Percentiles rank a stretch among this genome's conserved stretches.
phyloP scores from a whole-genome alignment of 2,888 invertebrate genomes.

The Copidosoma aretas region DNA sequence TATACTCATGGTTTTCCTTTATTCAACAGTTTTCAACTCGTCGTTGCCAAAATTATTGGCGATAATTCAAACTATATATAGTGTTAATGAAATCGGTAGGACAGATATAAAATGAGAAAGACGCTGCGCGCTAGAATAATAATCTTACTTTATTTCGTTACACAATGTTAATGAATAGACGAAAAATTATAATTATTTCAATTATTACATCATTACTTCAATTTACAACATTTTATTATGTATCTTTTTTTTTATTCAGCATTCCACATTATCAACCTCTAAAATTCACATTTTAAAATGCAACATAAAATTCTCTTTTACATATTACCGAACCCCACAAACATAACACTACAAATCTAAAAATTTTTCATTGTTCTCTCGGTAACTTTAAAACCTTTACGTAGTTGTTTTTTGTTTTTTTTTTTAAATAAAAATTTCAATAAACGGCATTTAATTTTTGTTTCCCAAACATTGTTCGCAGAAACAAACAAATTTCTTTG shows the following conservation, averaged over 20 bases:
- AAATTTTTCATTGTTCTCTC: constrained; percentile 52
- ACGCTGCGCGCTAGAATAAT: constrained; percentile 53
- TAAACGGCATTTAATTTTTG: too few relatives aligned
- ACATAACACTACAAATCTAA: constrained; percentile 52
- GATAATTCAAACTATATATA: too few relatives aligned
- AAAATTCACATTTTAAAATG: constrained; percentile 51
- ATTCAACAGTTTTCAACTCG: too few relatives aligned
- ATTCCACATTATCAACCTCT: constrained; percentile 46
- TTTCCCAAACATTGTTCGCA: too few relatives aligned
- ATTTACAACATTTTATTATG: constrained; percentile 58
- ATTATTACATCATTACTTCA: constrained; percentile 50
- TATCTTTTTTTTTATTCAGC: constrained; percentile 2
- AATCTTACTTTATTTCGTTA: constrained; percentile 53
- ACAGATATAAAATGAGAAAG: too few relatives aligned
- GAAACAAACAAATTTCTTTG: too few relatives aligned
- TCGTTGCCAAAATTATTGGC: too few relatives aligned
- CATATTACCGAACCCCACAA: constrained; percentile 32
- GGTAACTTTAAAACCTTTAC: too few relatives aligned
- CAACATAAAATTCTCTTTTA: constrained; percentile 40
- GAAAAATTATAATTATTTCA: constrained; percentile 52
- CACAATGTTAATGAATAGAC: constrained; percentile 52
- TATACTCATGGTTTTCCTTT: too few relatives aligned
- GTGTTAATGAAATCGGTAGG: too few relatives aligned
- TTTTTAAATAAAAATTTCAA: too few relatives aligned
- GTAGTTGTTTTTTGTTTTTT: too few relatives aligned